These are phyloP conservation scores for Lipophrys pholis DNA, from an alignment of 2,113 vertebrate genomes.

Conservation along the genomic window DNA sequence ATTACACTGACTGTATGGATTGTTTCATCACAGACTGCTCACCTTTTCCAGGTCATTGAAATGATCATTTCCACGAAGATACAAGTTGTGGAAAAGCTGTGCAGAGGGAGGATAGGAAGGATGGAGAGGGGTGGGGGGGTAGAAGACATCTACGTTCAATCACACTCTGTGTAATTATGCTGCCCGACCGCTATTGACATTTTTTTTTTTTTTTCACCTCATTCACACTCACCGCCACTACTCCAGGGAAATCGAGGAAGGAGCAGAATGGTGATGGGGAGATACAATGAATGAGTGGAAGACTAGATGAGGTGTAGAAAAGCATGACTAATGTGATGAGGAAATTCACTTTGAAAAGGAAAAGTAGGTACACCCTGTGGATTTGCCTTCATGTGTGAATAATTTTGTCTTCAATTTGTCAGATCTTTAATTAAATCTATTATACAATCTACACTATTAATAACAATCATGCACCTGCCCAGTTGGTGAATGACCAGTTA, in stretches of 20 bases:
- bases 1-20: conserved; percentile 25
- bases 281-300: background rate
- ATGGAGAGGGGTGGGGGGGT: background rate
- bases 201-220: background rate
- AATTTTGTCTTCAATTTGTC: background rate
- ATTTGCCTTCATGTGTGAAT: background rate
- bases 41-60: conserved; percentile 24
- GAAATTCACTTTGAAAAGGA: background rate
- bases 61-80: background rate
- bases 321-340: background rate
- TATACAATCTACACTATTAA: no score
- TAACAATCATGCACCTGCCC: background rate
- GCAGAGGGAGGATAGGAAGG: background rate
- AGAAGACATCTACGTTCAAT: background rate
- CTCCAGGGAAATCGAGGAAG: conserved; percentile 29
- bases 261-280: conserved; percentile 17
- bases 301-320: conserved; percentile 3
- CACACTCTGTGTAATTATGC: conserved; percentile 2
- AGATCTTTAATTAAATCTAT: background rate
- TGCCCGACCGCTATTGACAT: conserved; percentile 3
- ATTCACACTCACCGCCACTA: background rate
- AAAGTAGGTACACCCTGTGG: background rate
- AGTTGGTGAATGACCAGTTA: background rate
- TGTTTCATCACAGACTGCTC: conserved; percentile 2
- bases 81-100: conserved; percentile 12